phyloP scores from a whole-genome alignment of 2,113 vertebrate species.

The Zosterops japonicus region DNA sequence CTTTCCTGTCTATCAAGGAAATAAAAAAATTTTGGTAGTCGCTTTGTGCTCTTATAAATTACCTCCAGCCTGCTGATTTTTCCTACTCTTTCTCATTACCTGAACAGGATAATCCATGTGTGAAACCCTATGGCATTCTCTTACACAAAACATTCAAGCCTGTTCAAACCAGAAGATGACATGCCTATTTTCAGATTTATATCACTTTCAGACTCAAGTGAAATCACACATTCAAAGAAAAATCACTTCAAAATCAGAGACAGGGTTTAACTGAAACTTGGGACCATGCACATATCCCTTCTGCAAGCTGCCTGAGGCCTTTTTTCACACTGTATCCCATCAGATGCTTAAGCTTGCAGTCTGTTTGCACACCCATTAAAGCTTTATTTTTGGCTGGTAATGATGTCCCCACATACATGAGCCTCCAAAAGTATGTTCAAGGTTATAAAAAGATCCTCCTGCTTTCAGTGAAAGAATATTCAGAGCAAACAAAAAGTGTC shows the following conservation, averaged over 20 bases:
- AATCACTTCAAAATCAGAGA: not conserved
- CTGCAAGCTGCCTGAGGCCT: not conserved
- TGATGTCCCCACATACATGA: not conserved
- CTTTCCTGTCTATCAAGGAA: not conserved
- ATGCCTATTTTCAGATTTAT: conserved; percentile 14
- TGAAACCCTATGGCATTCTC: not conserved
- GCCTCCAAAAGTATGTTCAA: not conserved
- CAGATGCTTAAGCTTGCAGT: not conserved
- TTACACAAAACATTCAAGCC: not conserved
- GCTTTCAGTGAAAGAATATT: not conserved
- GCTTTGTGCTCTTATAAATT: not conserved
- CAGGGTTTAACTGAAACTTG: not conserved
- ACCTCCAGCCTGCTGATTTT: not conserved
- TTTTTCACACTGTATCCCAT: not conserved
- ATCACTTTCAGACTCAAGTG: not conserved
- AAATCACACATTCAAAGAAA: conserved; percentile 41
- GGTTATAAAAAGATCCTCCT: not conserved
- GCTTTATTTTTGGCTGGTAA: not conserved
- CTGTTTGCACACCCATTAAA: not conserved
- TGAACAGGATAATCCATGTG: not conserved
- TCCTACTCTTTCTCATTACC: not conserved
- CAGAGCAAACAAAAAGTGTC: not conserved
- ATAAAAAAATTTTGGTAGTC: not conserved
- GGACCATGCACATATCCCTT: not conserved
- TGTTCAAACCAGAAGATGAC: not conserved